These are phyloP conservation scores for Tetrapedia diversipes DNA, from an alignment of 2,888 invertebrate genomes.

Conservation along the genomic window DNA sequence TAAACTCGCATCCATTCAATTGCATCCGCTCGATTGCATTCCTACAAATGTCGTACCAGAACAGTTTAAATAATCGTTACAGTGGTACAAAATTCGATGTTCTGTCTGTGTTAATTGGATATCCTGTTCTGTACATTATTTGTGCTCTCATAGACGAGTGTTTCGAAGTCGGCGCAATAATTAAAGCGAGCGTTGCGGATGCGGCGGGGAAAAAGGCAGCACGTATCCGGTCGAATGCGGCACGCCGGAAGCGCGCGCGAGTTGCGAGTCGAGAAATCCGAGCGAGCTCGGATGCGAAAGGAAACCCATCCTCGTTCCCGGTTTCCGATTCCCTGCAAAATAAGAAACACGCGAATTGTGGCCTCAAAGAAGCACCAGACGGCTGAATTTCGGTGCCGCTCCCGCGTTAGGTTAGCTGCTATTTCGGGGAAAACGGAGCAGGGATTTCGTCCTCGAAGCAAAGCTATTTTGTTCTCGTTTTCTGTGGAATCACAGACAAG, in stretches of 20 bases:
- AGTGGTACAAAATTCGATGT: too few relatives aligned
- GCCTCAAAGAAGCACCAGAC: conserved; percentile 40
- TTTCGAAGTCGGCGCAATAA: conserved; percentile 31
- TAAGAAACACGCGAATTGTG: conserved; percentile 53
- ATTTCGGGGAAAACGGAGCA: conserved; percentile 4
- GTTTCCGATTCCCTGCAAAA: conserved; percentile 58
- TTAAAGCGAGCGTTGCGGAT: conserved; percentile 34
- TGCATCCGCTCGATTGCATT: too few relatives aligned
- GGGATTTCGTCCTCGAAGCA: background rate
- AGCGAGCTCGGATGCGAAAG: conserved; percentile 38
- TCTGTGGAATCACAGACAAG: background rate
- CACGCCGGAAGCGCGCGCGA: conserved; percentile 19
- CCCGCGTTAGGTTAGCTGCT: conserved; percentile 9
- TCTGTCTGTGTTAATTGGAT: too few relatives aligned
- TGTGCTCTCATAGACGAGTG: too few relatives aligned
- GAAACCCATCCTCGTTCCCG: conserved; percentile 31
- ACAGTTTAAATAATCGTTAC: too few relatives aligned
- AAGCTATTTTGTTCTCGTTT: background rate
- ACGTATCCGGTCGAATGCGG: conserved; percentile 26
- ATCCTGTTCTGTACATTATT: too few relatives aligned
- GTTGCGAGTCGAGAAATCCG: conserved; percentile 23
- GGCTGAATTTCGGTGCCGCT: conserved; percentile 3
- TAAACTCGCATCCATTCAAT: too few relatives aligned
- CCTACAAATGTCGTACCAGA: too few relatives aligned
- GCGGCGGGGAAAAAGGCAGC: conserved; percentile 10